These are phyloP conservation scores for Caretta caretta DNA, from an alignment of 2,113 vertebrate genomes.

Conservation along the genomic window DNA sequence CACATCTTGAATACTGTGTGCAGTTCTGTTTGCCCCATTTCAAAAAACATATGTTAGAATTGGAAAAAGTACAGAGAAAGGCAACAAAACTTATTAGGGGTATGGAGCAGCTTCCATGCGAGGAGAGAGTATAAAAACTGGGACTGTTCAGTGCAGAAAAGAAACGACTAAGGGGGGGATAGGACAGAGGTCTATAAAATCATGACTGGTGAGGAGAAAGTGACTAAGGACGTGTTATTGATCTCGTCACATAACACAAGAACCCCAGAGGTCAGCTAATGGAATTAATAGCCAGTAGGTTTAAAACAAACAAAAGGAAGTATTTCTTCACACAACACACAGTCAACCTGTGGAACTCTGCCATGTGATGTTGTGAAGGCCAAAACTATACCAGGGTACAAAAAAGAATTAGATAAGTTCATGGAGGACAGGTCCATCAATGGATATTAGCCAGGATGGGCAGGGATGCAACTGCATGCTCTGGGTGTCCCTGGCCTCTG, in stretches of 20 bases:
- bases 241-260: neutral
- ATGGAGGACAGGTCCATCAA: neutral
- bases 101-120: neutral
- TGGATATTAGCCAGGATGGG: neutral
- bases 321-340: neutral
- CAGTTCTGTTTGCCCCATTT: neutral
- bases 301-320: neutral
- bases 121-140: neutral
- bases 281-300: neutral
- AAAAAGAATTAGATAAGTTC: neutral
- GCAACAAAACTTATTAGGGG: neutral
- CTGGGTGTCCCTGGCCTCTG: neutral
- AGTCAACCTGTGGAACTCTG: neutral
- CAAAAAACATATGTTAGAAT: neutral
- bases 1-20: neutral
- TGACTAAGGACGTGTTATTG: neutral
- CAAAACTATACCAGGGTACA: neutral
- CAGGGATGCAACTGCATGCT: neutral
- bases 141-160: neutral
- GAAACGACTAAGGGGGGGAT: neutral
- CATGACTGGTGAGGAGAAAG: neutral
- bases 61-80: neutral
- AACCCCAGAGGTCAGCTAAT: neutral
- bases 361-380: neutral
- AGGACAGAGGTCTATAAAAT: neutral